phyloP scores from a whole-genome alignment of 2,113 vertebrate genomes.

The Bettongia penicillata region DNA sequence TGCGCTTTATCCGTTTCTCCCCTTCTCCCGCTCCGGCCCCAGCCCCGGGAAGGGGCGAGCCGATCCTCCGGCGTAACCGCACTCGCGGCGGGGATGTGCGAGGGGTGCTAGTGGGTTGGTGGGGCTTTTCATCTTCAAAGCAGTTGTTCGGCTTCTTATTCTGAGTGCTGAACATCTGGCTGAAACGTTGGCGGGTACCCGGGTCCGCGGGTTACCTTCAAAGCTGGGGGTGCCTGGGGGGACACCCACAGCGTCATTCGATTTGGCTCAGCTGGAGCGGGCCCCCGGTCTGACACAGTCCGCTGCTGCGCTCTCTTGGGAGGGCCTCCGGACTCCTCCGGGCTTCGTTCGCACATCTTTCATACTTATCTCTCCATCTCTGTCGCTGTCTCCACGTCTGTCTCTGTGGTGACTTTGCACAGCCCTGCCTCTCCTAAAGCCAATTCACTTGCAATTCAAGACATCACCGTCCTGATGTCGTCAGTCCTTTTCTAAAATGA shows the following conservation, averaged over 20 bases:
- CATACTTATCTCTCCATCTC: not conserved
- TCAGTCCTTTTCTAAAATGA: too few relatives aligned
- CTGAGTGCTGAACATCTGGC: slow-evolving; percentile 62
- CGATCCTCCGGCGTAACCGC: not conserved
- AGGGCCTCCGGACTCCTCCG: not conserved
- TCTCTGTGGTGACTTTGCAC: not conserved
- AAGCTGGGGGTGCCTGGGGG: not conserved
- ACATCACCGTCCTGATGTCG: too few relatives aligned
- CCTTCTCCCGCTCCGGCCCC: not conserved
- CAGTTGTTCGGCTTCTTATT: slow-evolving; percentile 26
- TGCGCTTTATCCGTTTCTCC: slow-evolving; percentile 19
- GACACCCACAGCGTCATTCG: not conserved
- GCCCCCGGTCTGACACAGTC: rapidly evolving
- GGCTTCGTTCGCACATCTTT: not conserved
- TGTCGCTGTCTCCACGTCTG: not conserved
- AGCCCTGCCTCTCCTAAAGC: too few relatives aligned
- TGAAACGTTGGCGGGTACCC: slow-evolving; percentile 1
- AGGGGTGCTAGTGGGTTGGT: rapidly evolving
- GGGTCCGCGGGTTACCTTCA: not conserved
- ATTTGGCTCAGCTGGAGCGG: rapidly evolving
- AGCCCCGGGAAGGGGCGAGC: not conserved
- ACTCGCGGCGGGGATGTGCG: not conserved
- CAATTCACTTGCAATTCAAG: too few relatives aligned
- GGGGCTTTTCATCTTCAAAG: slow-evolving; percentile 45
- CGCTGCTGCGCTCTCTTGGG: rapidly evolving